These are phyloP conservation scores for Crax fasciolata DNA, from an alignment of 2,797 vertebrate species.

Conservation along the genomic window DNA sequence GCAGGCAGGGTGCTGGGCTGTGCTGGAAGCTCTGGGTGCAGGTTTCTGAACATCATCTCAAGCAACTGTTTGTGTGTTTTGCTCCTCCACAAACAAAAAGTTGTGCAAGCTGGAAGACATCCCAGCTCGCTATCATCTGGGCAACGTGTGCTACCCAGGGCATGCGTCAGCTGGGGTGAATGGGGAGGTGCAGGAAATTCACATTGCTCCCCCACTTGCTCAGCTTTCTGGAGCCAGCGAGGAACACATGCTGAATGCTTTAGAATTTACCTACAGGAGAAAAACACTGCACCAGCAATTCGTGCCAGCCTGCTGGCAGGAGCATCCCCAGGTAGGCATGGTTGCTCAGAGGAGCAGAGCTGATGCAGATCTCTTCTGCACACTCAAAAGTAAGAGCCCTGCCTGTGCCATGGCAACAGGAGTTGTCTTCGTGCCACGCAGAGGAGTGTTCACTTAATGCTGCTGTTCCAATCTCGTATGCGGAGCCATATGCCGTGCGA, in stretches of 20 bases:
- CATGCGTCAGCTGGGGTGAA: neutral
- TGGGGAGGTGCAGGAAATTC: neutral
- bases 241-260: neutral
- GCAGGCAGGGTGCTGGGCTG: accelerated
- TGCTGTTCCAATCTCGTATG: neutral
- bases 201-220: neutral
- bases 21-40: neutral
- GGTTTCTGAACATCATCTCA: neutral
- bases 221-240: neutral
- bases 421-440: neutral
- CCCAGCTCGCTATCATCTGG: neutral
- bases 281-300: neutral
- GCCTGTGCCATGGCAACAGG: constrained; percentile 43
- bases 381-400: neutral
- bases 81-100: neutral
- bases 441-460: constrained; percentile 7
- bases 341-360: neutral
- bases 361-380: neutral
- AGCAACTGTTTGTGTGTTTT: accelerated
- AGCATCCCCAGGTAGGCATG: neutral
- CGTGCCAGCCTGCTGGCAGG: neutral
- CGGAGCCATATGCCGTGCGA: neutral
- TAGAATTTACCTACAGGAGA: neutral
- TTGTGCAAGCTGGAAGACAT: neutral
- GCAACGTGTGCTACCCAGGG: accelerated